Percentiles rank a stretch among this genome's conserved stretches.
These are phyloP conservation scores for Gastrophysa polygoni DNA, from an alignment of 2,888 invertebrate species.

Conservation along the genomic window DNA sequence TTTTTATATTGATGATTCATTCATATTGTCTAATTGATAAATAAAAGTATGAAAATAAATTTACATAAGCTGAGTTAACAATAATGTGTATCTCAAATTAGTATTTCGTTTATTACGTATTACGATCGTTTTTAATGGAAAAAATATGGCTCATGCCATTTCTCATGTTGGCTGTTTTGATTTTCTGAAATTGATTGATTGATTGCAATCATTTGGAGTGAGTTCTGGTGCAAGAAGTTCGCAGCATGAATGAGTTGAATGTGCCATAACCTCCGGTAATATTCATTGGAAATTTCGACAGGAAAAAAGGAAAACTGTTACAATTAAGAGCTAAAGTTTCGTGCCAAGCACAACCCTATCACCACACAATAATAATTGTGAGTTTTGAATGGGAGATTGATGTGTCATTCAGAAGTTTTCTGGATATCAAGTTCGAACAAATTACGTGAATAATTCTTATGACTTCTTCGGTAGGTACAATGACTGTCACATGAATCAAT, in stretches of 20 bases:
- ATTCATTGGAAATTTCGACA: slow-evolving; percentile 14
- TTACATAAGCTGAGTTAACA: background rate
- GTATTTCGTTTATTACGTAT: no score
- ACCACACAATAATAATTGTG: slow-evolving; percentile 22
- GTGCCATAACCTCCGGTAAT: slow-evolving; percentile 15
- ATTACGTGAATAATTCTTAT: no score
- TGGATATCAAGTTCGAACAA: background rate
- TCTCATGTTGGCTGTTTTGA: background rate
- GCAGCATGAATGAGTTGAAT: slow-evolving; percentile 8
- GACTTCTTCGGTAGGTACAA: no score
- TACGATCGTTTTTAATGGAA: no score
- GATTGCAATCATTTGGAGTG: background rate
- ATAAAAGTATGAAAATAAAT: background rate
- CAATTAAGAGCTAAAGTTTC: slow-evolving; percentile 30
- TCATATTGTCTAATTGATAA: background rate
- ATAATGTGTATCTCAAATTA: no score
- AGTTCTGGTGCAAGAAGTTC: slow-evolving; percentile 9
- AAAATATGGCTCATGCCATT: no score
- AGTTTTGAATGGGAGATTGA: slow-evolving; percentile 5
- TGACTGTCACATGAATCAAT: background rate
- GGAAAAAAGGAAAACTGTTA: slow-evolving; percentile 23
- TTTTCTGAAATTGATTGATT: background rate
- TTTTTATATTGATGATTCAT: background rate
- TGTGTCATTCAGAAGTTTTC: slow-evolving; percentile 8
- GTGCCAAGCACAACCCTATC: slow-evolving; percentile 31